Evolutionary conservation across 2,888 invertebrate genomes (phyloP), one percentile per base, ranked within the genome.

Genomic region (Cosmopolites sordidus): DNA sequence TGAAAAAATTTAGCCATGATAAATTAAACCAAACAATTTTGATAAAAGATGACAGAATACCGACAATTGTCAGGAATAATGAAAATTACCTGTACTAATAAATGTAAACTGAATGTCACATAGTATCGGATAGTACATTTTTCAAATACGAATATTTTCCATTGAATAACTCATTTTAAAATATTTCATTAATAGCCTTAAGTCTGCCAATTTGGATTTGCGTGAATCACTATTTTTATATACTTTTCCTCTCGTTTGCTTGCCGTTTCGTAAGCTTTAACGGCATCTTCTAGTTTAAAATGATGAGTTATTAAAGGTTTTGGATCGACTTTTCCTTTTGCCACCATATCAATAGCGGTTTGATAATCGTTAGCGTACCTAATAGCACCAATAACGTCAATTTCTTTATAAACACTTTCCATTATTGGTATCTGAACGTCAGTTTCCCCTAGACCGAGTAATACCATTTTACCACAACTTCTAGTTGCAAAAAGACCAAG

Each of bases 321-420:
- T n/a, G 90, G 83, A 73, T 92, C 78, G 22, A 90, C 79, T 71
- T 81, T 83, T 1, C 89, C 88, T 58, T 83, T 82, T 1, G 89
- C 81, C 0, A 92, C 83, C 75, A 93, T 76, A 1, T 85, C 80
- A 58, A 93, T 73, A 0, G 92, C 90, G 52, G 83, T 82, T 0
- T 84, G 79, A 74, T 92, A 92, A 66, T 90, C 90, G 73, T 94
- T 94, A 55, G 83, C 89, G 69, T 97, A 97, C 72, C 97, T 81
- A 76, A 97, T 96, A 54, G 92, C 85, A 56, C 97, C 96, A 54
- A 87, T 79, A 60, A 97, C 87, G 74, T 95, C 93, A 9, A 97
- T 86, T 77, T 97, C 96, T 49, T 91, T 76, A 0, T 83, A 77
- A 16, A 90, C 77, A 2, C 93, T 89, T 65, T 86, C 84, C 0